A percentile compares a stretch with the other conserved stretches of the same genome.
Conservation (phyloP, 2,797 vertebrate species). For the Phataginus tricuspis region DNA sequence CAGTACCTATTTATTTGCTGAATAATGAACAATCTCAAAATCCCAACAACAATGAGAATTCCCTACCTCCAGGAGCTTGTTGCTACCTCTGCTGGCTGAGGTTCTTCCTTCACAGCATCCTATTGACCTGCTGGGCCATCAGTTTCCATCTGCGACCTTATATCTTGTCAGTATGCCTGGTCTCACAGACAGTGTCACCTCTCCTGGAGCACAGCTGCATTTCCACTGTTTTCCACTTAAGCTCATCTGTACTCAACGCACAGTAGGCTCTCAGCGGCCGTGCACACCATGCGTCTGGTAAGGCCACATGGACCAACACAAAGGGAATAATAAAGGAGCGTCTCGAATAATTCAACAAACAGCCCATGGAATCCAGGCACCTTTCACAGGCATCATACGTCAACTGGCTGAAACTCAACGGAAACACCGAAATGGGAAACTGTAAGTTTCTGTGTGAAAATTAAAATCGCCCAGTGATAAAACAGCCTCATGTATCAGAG, state of each 20-base stretch:
- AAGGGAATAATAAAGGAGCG: background rate
- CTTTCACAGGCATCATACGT: accelerated
- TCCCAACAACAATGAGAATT: background rate
- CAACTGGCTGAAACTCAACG: constrained; percentile 27
- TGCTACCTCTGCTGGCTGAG: background rate
- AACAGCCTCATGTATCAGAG: constrained; percentile 6
- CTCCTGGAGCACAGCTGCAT: background rate
- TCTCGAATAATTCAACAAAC: constrained; percentile 53
- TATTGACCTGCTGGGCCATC: accelerated
- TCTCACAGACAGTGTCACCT: background rate
- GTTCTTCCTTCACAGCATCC: background rate
- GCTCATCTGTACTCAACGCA: background rate
- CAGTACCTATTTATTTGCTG: background rate
- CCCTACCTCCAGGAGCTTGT: background rate
- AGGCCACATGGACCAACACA: background rate
- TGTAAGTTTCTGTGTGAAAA: constrained; percentile 33
- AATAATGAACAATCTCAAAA: background rate
- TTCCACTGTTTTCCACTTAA: background rate
- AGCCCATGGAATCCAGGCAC: background rate
- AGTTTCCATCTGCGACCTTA: background rate
- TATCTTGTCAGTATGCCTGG: background rate
- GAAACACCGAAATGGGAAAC: constrained; percentile 34
- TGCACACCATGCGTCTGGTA: background rate
- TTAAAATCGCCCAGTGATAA: constrained; percentile 54
- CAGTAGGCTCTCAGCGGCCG: background rate